phyloP scores from a whole-genome alignment of 1,140 invertebrate species.

The Drosophila rhopaloa region DNA sequence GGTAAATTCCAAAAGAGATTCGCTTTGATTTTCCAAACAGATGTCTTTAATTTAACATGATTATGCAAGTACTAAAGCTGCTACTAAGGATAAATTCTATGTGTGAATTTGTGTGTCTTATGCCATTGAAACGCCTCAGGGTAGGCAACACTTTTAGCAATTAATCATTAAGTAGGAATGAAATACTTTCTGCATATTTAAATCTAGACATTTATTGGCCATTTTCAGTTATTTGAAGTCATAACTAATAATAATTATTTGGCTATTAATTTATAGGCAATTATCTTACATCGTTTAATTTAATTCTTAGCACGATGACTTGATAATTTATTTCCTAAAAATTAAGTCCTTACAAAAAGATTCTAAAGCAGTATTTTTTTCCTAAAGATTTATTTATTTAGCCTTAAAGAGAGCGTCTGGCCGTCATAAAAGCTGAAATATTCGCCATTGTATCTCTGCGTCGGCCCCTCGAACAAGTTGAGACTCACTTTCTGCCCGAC shows the following conservation, averaged over 20 bases:
- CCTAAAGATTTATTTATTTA: neutral
- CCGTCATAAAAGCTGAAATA: conserved; percentile 23
- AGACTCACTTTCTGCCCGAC: conserved; percentile 72
- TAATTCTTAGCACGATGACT: too few species aligned
- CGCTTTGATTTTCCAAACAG: neutral
- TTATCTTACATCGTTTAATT: too few species aligned
- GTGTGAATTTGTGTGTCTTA: too few species aligned
- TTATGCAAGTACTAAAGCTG: too few species aligned
- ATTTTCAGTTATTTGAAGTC: too few species aligned
- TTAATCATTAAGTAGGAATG: neutral
- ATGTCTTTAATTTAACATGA: conserved; percentile 1
- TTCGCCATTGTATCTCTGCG: conserved; percentile 32
- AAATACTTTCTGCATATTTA: neutral
- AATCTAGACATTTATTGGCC: too few species aligned
- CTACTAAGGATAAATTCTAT: too few species aligned
- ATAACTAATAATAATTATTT: too few species aligned
- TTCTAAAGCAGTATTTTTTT: too few species aligned
- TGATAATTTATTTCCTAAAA: neutral
- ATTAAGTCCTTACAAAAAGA: too few species aligned
- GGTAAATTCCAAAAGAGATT: neutral
- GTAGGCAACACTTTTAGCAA: neutral
- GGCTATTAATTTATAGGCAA: too few species aligned
- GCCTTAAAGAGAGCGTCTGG: conserved; percentile 8
- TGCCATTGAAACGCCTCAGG: neutral
- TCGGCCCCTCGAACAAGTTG: conserved; percentile 19